A percentile compares a stretch with the other conserved stretches of the same genome.
Conservation (phyloP, 23 tunicate genomes). For the Phallusia fumigata region DNA sequence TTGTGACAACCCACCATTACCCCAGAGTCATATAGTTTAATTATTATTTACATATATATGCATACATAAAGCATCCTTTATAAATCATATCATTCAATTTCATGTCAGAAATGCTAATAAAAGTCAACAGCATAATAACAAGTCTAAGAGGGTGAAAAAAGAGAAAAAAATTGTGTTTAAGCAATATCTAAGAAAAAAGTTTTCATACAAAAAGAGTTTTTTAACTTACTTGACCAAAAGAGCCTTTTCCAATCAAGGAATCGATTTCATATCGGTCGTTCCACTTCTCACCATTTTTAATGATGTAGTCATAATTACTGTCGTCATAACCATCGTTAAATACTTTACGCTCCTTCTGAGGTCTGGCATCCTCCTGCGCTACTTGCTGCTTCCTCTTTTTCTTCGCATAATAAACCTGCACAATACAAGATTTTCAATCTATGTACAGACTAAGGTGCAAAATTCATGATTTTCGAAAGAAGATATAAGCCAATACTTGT, state of each 20-base stretch:
- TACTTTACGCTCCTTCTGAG: conserved; percentile 69
- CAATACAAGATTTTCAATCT: no score
- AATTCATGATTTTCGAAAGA: no score
- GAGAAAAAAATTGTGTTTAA: no score
- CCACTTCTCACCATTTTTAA: conserved; percentile 96
- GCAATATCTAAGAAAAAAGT: background rate
- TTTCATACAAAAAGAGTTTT: background rate
- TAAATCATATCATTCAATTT: no score
- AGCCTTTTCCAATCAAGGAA: conserved; percentile 95
- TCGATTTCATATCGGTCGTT: conserved; percentile 97
- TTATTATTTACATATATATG: no score
- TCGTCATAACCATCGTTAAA: conserved; percentile 98
- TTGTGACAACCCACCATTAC: no score
- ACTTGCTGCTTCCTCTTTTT: conserved; percentile 62
- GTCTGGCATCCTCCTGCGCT: conserved; percentile 68
- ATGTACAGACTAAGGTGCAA: no score
- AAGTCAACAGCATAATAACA: no score
- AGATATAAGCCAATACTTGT: no score
- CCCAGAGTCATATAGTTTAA: no score
- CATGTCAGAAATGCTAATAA: no score
- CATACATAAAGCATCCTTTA: no score
- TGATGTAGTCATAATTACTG: conserved; percentile 86
- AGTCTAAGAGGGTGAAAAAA: background rate
- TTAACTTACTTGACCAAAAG: conserved; percentile 89
- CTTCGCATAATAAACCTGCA: conserved; percentile 90